phyloP scores from a whole-genome alignment of 2,888 invertebrate genomes.

The Sphinx pinastri region DNA sequence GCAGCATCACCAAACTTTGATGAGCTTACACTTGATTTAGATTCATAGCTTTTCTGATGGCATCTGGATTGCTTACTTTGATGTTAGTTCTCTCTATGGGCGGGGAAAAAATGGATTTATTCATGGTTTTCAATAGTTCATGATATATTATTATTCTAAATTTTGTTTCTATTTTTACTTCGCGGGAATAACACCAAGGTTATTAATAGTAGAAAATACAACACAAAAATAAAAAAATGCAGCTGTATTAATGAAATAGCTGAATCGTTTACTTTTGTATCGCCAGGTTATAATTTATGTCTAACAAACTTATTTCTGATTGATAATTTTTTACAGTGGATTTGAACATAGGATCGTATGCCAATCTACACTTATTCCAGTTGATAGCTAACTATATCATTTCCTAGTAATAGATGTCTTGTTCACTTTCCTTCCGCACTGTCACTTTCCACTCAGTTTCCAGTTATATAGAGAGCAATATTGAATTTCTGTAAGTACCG shows the following conservation, averaged over 20 bases:
- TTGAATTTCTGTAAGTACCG: background rate
- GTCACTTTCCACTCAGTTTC: background rate
- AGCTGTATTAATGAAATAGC: too few species aligned
- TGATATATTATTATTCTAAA: background rate
- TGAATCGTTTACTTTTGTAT: too few species aligned
- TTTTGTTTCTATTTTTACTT: background rate
- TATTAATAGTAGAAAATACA: background rate
- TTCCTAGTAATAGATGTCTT: background rate
- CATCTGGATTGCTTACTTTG: conserved; percentile 62
- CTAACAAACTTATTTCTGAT: too few species aligned
- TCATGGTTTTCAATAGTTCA: conserved; percentile 3
- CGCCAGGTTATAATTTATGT: too few species aligned
- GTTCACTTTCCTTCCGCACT: conserved; percentile 10
- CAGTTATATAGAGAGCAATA: conserved; percentile 5
- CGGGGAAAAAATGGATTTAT: conserved; percentile 23
- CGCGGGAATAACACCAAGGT: background rate
- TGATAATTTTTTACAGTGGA: too few species aligned
- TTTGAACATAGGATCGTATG: too few species aligned
- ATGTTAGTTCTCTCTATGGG: conserved; percentile 51
- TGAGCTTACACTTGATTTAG: conserved; percentile 73
- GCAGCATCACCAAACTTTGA: conserved; percentile 69
- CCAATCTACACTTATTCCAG: too few species aligned
- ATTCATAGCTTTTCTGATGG: conserved; percentile 75
- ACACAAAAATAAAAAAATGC: background rate
- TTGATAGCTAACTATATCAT: background rate